Percentiles rank a stretch among this genome's conserved stretches.
Evolutionary conservation across 2,888 invertebrate genomes (phyloP).

Genomic region (Flexamia atlantica): DNA sequence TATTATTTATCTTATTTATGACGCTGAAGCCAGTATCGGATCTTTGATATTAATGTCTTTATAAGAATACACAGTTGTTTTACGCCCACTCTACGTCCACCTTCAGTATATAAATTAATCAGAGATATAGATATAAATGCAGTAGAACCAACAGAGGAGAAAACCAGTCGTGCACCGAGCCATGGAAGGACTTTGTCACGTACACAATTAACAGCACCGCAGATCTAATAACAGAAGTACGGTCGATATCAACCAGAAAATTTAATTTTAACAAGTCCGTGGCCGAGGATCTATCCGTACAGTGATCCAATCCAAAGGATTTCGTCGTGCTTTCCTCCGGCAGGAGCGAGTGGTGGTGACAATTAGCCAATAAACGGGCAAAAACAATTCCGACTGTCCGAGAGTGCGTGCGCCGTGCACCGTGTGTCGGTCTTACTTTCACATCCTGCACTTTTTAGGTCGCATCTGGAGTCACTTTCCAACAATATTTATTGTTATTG

Average conservation of each 20-base stretch:
- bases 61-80: no score
- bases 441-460: slow-evolving; percentile 57
- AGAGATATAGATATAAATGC: no score
- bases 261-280: background rate
- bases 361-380: slow-evolving; percentile 24
- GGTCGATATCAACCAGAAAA: slow-evolving; percentile 11
- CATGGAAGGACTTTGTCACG: background rate
- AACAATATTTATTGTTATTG: slow-evolving; percentile 54
- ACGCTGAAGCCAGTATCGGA: no score
- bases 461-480: slow-evolving; percentile 56
- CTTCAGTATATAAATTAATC: no score
- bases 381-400: slow-evolving; percentile 20
- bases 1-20: no score
- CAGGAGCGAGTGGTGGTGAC: background rate
- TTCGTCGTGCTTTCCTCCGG: slow-evolving; percentile 24
- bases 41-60: no score
- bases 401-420: background rate
- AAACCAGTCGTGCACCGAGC: background rate
- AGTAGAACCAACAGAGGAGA: background rate
- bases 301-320: slow-evolving; percentile 1
- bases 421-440: slow-evolving; percentile 41
- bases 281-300: background rate
- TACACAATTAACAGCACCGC: background rate
- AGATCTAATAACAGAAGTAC: background rate
- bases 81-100: no score